Percentiles rank a stretch among this genome's conserved stretches.
These are phyloP conservation scores for Temnothorax curvispinosus DNA, from an alignment of 1,140 invertebrate species.

Conservation along the genomic window DNA sequence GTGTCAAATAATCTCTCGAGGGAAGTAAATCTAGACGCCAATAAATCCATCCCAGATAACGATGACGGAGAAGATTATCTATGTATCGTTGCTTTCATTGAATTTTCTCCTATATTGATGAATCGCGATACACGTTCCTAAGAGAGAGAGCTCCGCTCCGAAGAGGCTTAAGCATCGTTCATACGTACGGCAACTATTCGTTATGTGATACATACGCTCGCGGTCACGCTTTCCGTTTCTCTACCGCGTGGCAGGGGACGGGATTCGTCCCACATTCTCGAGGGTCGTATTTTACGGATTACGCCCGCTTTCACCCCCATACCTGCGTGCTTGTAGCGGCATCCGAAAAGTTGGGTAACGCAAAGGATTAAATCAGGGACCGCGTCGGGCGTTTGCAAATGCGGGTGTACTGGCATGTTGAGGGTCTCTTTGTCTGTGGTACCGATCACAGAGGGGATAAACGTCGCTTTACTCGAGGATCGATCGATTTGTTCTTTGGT, in stretches of 20 bases:
- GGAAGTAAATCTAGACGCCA: background rate
- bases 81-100: constrained; percentile 15
- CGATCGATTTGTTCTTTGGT: constrained; percentile 74
- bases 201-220: constrained; percentile 14
- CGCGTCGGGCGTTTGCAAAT: constrained; percentile 46
- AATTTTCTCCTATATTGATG: constrained; percentile 36
- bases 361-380: constrained; percentile 51
- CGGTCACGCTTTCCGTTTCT: constrained; percentile 33
- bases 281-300: constrained; percentile 36
- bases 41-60: constrained; percentile 35
- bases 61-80: background rate
- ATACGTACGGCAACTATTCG: background rate
- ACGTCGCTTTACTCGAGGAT: constrained; percentile 53
- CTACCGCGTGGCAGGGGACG: background rate
- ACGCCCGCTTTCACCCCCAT: background rate
- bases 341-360: constrained; percentile 31
- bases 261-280: constrained; percentile 23
- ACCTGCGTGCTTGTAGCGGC: constrained; percentile 7
- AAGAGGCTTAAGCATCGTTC: constrained; percentile 25
- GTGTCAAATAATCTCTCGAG: background rate
- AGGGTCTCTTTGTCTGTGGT: constrained; percentile 58
- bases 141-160: background rate
- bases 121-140: background rate
- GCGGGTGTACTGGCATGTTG: constrained; percentile 25
- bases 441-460: constrained; percentile 48